Conservation (phyloP, 1,140 invertebrate species). For the Apis mellifera region DNA sequence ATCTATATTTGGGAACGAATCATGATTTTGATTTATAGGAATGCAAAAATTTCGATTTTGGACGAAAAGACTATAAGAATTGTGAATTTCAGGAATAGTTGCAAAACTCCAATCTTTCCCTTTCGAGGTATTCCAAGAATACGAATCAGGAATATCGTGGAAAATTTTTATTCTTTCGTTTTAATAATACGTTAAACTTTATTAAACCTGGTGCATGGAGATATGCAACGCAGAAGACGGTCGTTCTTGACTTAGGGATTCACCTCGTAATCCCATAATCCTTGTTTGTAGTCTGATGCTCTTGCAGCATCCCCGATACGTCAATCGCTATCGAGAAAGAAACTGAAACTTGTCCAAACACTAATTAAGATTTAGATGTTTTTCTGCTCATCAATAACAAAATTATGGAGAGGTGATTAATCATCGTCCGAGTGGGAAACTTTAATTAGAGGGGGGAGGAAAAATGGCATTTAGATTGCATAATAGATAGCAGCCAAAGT, state of each 20-base stretch:
- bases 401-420: neutral
- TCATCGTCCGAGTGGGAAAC: neutral
- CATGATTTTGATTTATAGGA: neutral
- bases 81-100: neutral
- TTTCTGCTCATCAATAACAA: neutral
- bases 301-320: constrained; percentile 8
- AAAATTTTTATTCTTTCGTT: neutral
- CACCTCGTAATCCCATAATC: constrained; percentile 18
- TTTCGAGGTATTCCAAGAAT: neutral
- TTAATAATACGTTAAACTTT: neutral
- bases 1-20: neutral
- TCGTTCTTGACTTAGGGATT: neutral
- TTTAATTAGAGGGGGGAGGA: neutral
- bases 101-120: neutral
- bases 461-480: neutral
- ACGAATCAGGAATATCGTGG: neutral
- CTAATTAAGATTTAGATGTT: constrained; percentile 2
- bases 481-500: neutral
- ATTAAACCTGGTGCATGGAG: neutral
- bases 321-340: neutral
- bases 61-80: neutral
- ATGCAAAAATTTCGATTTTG: too few relatives aligned
- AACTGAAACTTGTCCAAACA: neutral
- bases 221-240: neutral
- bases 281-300: neutral